Evolutionary conservation across 2,113 vertebrate species (phyloP).

Genomic region (Cricetomys ansorgei): DNA sequence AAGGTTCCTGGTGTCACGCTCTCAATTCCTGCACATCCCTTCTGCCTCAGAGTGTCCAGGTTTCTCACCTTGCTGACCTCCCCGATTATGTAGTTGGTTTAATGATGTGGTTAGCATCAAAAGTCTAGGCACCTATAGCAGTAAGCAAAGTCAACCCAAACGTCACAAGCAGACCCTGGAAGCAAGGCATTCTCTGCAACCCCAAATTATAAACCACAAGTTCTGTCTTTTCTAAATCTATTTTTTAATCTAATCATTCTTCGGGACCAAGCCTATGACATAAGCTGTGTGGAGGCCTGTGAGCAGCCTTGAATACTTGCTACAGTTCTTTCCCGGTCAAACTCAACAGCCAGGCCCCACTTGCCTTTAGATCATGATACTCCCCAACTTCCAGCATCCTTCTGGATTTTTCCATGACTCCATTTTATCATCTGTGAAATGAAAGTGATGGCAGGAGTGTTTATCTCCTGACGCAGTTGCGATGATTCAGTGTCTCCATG

Average conservation of each 20-base stretch:
- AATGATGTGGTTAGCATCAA: not conserved
- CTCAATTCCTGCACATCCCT: not conserved
- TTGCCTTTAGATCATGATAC: not conserved
- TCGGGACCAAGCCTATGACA: not conserved
- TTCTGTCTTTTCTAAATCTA: no score
- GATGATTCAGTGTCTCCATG: not conserved
- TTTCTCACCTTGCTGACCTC: not conserved
- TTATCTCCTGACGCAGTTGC: not conserved
- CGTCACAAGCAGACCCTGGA: not conserved
- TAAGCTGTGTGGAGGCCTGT: not conserved
- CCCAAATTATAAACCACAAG: not conserved
- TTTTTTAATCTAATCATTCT: not conserved
- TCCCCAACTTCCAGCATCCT: not conserved
- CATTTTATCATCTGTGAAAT: not conserved
- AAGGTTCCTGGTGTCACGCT: not conserved
- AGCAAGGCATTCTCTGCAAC: not conserved
- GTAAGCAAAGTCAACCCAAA: not conserved
- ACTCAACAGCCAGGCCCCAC: not conserved
- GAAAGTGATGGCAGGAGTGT: not conserved
- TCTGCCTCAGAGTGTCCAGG: not conserved
- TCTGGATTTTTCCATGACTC: not conserved
- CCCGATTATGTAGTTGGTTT: not conserved
- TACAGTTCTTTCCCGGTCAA: not conserved
- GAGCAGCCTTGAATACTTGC: no score
- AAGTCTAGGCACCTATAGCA: not conserved